Evolutionary conservation across 2,888 invertebrate genomes (phyloP), one percentile per base, ranked within the genome.

Genomic region (Plagodis pulveraria): DNA sequence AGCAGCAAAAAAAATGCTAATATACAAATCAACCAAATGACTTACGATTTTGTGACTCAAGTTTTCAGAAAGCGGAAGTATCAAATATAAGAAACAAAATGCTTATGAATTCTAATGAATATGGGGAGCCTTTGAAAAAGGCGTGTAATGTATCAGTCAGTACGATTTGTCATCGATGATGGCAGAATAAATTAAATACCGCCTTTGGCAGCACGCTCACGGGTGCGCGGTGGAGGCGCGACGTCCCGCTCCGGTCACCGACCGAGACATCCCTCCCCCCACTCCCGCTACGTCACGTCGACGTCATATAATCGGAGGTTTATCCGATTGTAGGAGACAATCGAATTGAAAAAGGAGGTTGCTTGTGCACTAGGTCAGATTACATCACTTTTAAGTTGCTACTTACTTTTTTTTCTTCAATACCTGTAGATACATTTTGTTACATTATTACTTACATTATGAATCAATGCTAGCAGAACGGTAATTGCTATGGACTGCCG

Each of bases 201-300:
- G 78, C 71, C 62, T 74, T 68, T 58, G 69, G 62, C 72, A 77
- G 79, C 76, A 77, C 70, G 66, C 50, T 64, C 45, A 57, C 66
- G 64, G 60, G 60, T 62, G 61, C 70, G 48, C 48, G 48, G 35
- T 22, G 48, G n/a, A 11, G 47, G 35, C 36, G 41, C 59, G 67
- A 69, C 67, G 66, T 61, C 72, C 72, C 80, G 85, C 89, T 88
- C 72, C 80, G 85, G 89, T 88, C 88, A 87, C 78, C 82, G 88
- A 63, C 84, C 88, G 80, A 73, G 36, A 58, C 65, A 61, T 67
- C 63, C 63, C 60, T 54, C 63, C 66, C 63, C 69, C 67, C 62
- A 68, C 56, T 63, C 71, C 63, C 65, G 56, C 70, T 61, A 87
- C 87, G 87, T 88, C 89, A 88, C 83, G 75, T 57, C 73, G 80